These are phyloP conservation scores for Drosophila yooni DNA, from an alignment of 2,888 invertebrate species.

Conservation along the genomic window DNA sequence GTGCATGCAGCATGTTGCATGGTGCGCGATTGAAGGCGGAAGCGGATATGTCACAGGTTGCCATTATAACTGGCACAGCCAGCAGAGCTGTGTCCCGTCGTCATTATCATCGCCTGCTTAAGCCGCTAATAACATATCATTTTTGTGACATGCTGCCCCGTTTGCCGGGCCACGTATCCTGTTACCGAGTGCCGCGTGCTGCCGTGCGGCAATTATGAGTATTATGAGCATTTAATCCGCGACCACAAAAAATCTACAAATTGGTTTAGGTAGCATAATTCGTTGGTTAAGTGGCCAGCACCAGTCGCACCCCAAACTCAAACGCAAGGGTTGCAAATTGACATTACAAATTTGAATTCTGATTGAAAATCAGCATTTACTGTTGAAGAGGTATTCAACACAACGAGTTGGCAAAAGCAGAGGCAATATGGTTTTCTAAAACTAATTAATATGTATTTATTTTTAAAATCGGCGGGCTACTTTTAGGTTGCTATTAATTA, in stretches of 20 bases:
- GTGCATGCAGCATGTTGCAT: constrained; percentile 13
- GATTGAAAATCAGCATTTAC: background rate
- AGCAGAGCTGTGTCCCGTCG: background rate
- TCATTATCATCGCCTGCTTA: constrained; percentile 47
- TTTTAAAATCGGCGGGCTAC: background rate
- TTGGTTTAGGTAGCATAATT: constrained; percentile 56
- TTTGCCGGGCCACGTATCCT: constrained; percentile 49
- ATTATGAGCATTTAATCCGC: constrained; percentile 82
- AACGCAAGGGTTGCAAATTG: constrained; percentile 35
- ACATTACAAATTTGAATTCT: background rate
- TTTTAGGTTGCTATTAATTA: background rate
- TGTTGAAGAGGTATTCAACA: background rate
- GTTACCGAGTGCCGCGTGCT: constrained; percentile 69
- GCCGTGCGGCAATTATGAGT: constrained; percentile 73
- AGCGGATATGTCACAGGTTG: constrained; percentile 69
- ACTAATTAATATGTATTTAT: background rate
- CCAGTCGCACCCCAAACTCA: constrained; percentile 17
- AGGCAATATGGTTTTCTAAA: background rate
- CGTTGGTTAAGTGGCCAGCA: constrained; percentile 59
- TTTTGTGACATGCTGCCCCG: constrained; percentile 52
- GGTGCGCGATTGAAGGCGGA: constrained; percentile 50
- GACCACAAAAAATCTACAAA: constrained; percentile 73
- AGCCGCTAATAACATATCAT: constrained; percentile 74
- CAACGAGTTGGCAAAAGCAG: background rate
- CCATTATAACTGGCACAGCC: constrained; percentile 31